These are phyloP conservation scores for Micrasema minimum DNA, from an alignment of 1,140 invertebrate genomes.

Conservation along the genomic window DNA sequence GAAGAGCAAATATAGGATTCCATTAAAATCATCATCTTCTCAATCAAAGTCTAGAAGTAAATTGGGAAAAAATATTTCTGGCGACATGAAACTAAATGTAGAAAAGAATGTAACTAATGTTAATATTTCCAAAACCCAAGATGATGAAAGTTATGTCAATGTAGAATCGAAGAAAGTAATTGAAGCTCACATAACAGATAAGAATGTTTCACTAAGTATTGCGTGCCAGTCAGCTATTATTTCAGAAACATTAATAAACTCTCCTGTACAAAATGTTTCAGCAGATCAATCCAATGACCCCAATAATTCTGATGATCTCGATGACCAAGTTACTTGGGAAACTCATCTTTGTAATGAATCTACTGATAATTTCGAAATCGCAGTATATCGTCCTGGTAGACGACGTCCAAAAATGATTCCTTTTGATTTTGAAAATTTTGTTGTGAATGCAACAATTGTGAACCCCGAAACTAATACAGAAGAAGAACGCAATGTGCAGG, in stretches of 20 bases:
- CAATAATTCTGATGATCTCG: neutral
- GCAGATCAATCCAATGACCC: neutral
- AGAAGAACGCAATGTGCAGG: conserved; percentile 7
- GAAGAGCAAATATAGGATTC: conserved; percentile 5
- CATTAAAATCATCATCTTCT: conserved; percentile 9
- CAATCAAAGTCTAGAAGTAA: neutral
- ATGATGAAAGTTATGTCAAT: too few species aligned
- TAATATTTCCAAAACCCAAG: too few species aligned
- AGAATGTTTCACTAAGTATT: too few species aligned
- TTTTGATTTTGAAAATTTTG: neutral
- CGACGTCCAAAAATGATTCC: neutral
- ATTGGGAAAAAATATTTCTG: too few species aligned
- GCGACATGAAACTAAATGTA: too few species aligned
- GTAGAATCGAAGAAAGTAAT: too few species aligned
- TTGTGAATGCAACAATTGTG: conserved; percentile 10
- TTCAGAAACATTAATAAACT: neutral
- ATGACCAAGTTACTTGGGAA: neutral
- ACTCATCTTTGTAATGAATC: neutral
- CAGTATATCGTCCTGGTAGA: neutral
- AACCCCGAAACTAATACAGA: conserved; percentile 11
- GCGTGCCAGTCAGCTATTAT: too few species aligned
- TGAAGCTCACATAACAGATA: too few species aligned
- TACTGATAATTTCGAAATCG: neutral
- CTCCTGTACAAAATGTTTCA: neutral
- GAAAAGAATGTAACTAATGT: too few species aligned